Evolutionary conservation across 1,140 invertebrate genomes (phyloP).

Genomic region (Elymnias hypermnestra): DNA sequence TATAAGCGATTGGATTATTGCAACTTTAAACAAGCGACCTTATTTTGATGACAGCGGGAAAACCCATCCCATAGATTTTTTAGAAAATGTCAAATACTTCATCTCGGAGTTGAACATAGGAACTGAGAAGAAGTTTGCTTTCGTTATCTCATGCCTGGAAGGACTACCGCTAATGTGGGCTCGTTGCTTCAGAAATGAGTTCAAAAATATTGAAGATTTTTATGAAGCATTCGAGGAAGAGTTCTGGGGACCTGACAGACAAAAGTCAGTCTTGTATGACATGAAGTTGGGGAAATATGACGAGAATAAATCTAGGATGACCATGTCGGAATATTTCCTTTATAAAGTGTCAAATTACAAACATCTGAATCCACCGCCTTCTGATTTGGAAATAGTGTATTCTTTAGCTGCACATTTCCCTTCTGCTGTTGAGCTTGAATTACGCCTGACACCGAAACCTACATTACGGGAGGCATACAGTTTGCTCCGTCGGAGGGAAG

Average conservation of each 20-base stretch:
- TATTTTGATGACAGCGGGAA: slow-evolving; percentile 62
- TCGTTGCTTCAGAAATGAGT: slow-evolving; percentile 60
- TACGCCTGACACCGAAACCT: slow-evolving; percentile 62
- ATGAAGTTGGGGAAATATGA: slow-evolving; percentile 68
- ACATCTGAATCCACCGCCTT: slow-evolving; percentile 59
- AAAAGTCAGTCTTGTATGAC: slow-evolving; percentile 62
- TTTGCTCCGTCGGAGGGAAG: slow-evolving; percentile 58
- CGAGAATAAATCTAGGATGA: slow-evolving; percentile 44
- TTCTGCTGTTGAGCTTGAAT: slow-evolving; percentile 59
- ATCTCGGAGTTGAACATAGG: slow-evolving; percentile 58
- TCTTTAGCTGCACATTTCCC: slow-evolving; percentile 67
- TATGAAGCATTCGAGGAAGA: slow-evolving; percentile 60
- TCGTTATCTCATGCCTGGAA: slow-evolving; percentile 62
- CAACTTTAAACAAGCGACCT: slow-evolving; percentile 54
- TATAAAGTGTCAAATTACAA: slow-evolving; percentile 66
- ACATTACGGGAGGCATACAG: slow-evolving; percentile 62
- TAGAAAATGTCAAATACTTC: slow-evolving; percentile 62
- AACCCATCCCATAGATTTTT: slow-evolving; percentile 62
- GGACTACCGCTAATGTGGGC: slow-evolving; percentile 66
- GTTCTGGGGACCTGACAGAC: slow-evolving; percentile 61
- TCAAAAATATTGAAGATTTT: slow-evolving; percentile 49
- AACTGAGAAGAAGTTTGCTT: slow-evolving; percentile 49
- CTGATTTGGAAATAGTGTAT: slow-evolving; percentile 67
- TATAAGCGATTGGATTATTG: slow-evolving; percentile 53
- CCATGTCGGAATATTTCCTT: slow-evolving; percentile 67